phyloP scores from a whole-genome alignment of 2,113 vertebrate species.

The Dinomys branickii region DNA sequence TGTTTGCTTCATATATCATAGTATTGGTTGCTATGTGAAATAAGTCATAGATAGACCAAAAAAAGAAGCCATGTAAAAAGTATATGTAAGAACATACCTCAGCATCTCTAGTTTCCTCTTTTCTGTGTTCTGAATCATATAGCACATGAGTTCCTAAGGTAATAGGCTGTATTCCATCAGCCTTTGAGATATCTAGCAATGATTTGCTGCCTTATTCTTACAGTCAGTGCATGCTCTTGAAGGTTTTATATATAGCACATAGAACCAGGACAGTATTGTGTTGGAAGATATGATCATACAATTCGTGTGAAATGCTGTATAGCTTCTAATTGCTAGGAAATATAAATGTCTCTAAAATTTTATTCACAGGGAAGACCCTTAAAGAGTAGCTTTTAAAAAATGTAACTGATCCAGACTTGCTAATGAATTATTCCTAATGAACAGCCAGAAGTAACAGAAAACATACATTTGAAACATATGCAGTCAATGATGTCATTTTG shows the following conservation, averaged over 20 bases:
- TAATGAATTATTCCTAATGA: background rate
- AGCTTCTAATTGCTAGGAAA: slow-evolving; percentile 19
- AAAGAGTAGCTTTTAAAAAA: background rate
- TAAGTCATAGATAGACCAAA: background rate
- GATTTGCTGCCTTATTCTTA: slow-evolving; percentile 37
- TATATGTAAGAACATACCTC: background rate
- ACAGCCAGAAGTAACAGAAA: background rate
- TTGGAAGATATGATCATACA: slow-evolving; percentile 1
- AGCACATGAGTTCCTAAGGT: slow-evolving; percentile 24
- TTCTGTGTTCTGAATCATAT: background rate
- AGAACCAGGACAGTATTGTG: slow-evolving; percentile 6
- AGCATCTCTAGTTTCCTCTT: background rate
- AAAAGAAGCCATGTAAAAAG: background rate
- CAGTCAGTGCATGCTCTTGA: slow-evolving; percentile 25
- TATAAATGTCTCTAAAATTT: background rate
- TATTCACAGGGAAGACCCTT: background rate
- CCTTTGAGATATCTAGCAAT: slow-evolving; percentile 46
- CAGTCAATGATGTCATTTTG: background rate
- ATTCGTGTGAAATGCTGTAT: slow-evolving; percentile 46
- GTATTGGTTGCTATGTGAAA: slow-evolving; percentile 5
- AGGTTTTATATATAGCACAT: slow-evolving; percentile 35
- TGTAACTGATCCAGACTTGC: background rate
- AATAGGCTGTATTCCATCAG: background rate
- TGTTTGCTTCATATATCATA: background rate
- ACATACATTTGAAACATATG: slow-evolving; percentile 5